These are phyloP conservation scores for Centroberyx gerrardi DNA, from an alignment of 2,797 vertebrate genomes.

Conservation along the genomic window DNA sequence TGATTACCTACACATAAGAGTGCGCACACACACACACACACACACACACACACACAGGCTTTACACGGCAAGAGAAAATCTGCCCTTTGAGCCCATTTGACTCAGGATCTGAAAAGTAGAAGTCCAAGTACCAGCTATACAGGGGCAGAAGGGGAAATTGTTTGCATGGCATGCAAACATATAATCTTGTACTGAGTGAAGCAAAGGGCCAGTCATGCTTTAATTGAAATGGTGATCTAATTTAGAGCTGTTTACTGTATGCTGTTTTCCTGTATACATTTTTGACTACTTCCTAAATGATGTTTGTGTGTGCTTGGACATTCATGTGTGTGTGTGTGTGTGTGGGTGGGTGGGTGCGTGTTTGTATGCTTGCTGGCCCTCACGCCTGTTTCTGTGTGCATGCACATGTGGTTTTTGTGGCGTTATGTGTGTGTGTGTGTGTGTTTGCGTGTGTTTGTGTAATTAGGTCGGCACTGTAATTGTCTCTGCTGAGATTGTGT, in stretches of 20 bases:
- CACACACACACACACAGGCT: background rate
- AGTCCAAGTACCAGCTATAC: background rate
- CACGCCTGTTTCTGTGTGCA: conserved; percentile 25
- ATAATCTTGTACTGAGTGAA: conserved; percentile 15
- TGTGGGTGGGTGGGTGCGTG: conserved; percentile 1
- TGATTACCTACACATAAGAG: background rate
- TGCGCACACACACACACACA: conserved; percentile 5
- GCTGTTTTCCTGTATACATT: conserved; percentile 45
- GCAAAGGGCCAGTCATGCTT: conserved; percentile 1
- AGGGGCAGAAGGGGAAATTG: background rate
- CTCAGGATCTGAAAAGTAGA: conserved; percentile 6
- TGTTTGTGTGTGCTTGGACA: conserved; percentile 29
- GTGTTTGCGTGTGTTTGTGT: conserved; percentile 59
- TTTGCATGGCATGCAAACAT: background rate
- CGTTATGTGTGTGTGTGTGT: background rate
- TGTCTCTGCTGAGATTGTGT: conserved; percentile 74
- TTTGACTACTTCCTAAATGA: conserved; percentile 38
- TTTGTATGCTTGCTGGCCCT: background rate
- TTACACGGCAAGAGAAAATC: background rate
- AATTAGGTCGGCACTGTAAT: conserved; percentile 79
- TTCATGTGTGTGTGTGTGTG: conserved; percentile 25
- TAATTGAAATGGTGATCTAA: conserved; percentile 39
- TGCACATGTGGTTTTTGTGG: conserved; percentile 15
- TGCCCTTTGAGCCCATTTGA: background rate
- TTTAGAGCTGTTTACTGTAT: conserved; percentile 35